Base-by-base conservation (phyloP, 2,113 vertebrate genomes). In the Motacilla alba region DNA sequence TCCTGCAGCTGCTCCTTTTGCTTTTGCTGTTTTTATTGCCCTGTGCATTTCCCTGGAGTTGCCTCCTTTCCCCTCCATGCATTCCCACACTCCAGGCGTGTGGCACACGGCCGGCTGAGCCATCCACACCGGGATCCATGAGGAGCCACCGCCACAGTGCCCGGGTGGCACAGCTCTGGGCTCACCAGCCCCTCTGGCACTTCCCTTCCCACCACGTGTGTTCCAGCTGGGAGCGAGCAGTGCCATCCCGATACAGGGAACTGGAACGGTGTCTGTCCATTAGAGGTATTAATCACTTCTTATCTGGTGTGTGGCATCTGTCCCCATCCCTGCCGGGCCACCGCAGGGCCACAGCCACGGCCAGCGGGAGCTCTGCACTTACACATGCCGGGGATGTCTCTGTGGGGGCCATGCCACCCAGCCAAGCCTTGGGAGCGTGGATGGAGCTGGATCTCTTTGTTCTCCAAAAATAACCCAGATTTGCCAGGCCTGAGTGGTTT, bases 101-200 rank as follows among this genome's bases (percentile, higher is more conserved):
- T 10, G n/a, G 72, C 84, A 16, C 7, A 1, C 8, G 2, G 37
- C 73, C 0, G 1, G 35, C 50, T 16, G 88, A 77, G 64, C 70
- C 7, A 2, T 5, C 46, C 37, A 9, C 2, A 1, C 31, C 0
- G 0, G 46, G 24, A 55, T 44, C 17, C 3, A 21, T 0, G 4
- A 11, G 67, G 62, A 84, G 47, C 37, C 0, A 2, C 77, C 50
- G 83, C 35, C 3, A 0, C 0, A 3, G 33, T 0, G 4, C 49
- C 2, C 28, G 0, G 1, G 27, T 15, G 68, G 35, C 64, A 35
- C 17, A 0, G 44, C 67, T 30, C 20, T 0, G 10, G 39, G 24
- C 49, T 73, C 58, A 0, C n/a, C 0, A 0, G 11, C 17, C 56
- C 20, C 7, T 12, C 59, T 7, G 4, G 53, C 89, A 39, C 52